phyloP scores from a whole-genome alignment of 2,888 invertebrate genomes.

The Thereva nobilitata region DNA sequence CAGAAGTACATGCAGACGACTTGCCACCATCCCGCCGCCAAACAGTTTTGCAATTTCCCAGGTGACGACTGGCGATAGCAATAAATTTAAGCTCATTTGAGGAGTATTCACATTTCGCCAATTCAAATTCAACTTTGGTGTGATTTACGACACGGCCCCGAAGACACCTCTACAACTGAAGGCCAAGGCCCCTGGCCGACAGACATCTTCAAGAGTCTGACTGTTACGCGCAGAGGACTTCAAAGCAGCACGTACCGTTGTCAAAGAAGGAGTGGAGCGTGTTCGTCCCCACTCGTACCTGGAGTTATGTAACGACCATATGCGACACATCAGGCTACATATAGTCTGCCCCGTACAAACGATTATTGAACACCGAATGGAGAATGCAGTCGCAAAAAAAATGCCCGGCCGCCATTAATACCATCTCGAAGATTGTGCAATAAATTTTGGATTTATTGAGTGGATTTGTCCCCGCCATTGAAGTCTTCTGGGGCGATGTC shows the following conservation, averaged over 20 bases:
- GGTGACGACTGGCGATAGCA: constrained; percentile 4
- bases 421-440: constrained; percentile 24
- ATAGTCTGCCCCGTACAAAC: not conserved
- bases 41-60: no score
- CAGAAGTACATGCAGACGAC: no score
- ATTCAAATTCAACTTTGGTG: constrained; percentile 5
- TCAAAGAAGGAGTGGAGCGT: not conserved
- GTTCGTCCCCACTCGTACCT: not conserved
- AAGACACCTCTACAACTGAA: constrained; percentile 5
- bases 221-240: constrained; percentile 9
- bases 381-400: constrained; percentile 29
- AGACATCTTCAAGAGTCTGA: not conserved
- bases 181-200: constrained; percentile 14
- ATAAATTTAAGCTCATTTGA: constrained; percentile 29
- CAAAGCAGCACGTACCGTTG: not conserved
- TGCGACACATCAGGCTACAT: not conserved
- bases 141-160: constrained; percentile 15
- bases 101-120: constrained; percentile 28
- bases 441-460: constrained; percentile 31
- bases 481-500: constrained; percentile 11
- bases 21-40: no score
- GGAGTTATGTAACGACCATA: constrained; percentile 24
- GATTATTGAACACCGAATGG: not conserved
- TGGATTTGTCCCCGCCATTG: constrained; percentile 24
- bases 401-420: constrained; percentile 28